Evolutionary conservation across 2,888 invertebrate species (phyloP), one percentile per base, ranked within the genome.

Genomic region (Euphydryas editha): DNA sequence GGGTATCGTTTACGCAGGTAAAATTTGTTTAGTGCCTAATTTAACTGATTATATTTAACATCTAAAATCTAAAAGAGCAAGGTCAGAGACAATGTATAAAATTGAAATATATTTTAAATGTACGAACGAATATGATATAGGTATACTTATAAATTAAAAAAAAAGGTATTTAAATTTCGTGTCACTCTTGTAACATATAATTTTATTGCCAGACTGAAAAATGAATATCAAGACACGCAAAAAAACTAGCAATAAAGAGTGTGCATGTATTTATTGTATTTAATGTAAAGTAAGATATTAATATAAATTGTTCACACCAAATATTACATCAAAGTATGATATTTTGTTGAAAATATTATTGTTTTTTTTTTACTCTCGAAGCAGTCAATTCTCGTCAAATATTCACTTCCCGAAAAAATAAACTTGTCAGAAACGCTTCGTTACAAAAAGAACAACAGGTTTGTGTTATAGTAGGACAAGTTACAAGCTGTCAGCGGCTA

Each of bases 371-470:
- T 65, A 10, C 15, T 49, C 13, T 18, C 63, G 17, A 55, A 60
- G 60, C 30, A 37, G 36, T 58, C 58, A 42, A 69, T 74, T 75
- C 75, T 75, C 75, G 71, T 76, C 73, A 70, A 73, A 69, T 72
- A 54, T 62, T 71, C 72, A 75, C 73, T 76, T 72, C 67, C 71
- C 61, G 71, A 70, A 77, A 72, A 75, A 76, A 86, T 84, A 85
- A 83, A 84, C 70, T 76, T 81, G 80, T 84, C 82, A 76, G 69
- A 74, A 78, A 75, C 65, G 65, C 72, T 74, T 75, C 72, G 75
- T 73, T 74, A 80, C 78, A 78, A 80, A 76, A 72, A 79, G 78
- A 80, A 76, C 72, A 71, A 74, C 68, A 72, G 64, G 63, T 65
- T 39, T 39, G 67, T 61, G 68, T 67, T 66, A 62, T 57, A 30